A percentile compares a stretch with the other conserved stretches of the same genome.
Evolutionary conservation across 2,888 invertebrate species (phyloP).

Genomic region (Ptilodon capucinus): DNA sequence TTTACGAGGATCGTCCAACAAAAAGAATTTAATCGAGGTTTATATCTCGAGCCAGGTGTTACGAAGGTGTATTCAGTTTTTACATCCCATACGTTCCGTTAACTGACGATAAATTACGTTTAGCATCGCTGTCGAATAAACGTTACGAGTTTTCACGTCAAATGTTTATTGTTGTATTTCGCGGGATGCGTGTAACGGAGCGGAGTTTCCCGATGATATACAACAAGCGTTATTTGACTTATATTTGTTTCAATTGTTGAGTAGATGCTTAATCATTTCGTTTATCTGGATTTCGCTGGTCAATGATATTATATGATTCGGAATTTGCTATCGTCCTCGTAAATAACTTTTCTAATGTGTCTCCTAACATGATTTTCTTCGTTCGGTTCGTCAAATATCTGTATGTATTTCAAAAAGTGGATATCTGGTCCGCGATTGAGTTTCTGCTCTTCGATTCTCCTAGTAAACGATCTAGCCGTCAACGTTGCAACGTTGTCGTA

Average conservation of each 20-base stretch:
- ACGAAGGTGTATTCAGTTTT: slow-evolving; percentile 11
- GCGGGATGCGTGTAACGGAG: not conserved
- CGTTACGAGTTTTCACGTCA: slow-evolving; percentile 1
- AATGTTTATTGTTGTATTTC: slow-evolving; percentile 1
- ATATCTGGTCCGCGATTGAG: no score
- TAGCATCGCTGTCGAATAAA: slow-evolving; percentile 29
- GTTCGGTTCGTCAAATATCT: no score
- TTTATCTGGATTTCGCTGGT: not conserved
- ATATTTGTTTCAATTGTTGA: not conserved
- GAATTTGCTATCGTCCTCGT: no score
- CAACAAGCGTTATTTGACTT: not conserved
- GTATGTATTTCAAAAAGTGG: no score
- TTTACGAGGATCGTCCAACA: not conserved
- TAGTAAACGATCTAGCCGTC: no score
- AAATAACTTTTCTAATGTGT: no score
- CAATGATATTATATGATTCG: not conserved
- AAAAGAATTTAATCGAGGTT: slow-evolving; percentile 23
- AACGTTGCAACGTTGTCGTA: no score
- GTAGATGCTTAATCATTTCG: not conserved
- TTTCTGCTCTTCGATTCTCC: no score
- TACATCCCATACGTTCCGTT: slow-evolving; percentile 6
- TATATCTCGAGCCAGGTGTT: slow-evolving; percentile 23
- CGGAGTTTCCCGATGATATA: not conserved
- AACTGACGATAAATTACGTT: slow-evolving; percentile 27
- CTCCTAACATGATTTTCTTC: no score